phyloP scores from a whole-genome alignment of 2,797 vertebrate species.

The Hyperoplus lanceolatus region DNA sequence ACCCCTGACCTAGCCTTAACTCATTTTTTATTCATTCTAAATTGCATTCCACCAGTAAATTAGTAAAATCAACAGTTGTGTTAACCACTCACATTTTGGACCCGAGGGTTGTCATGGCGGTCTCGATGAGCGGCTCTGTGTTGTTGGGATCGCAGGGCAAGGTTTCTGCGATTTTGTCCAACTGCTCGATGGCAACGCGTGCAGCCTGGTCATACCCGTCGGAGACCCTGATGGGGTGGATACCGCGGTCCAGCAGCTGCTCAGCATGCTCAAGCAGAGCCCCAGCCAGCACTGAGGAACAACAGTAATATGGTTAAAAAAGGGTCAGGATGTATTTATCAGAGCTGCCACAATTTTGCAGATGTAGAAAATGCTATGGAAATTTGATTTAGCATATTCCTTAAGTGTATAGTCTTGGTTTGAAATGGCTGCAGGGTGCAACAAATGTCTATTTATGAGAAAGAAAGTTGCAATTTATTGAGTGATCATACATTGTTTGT shows the following conservation, averaged over 20 bases:
- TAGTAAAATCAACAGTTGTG: background rate
- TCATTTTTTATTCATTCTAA: too few species aligned
- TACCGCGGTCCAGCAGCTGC: constrained; percentile 94
- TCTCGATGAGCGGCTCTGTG: constrained; percentile 94
- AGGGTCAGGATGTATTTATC: background rate
- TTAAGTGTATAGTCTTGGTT: background rate
- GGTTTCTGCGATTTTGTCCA: constrained; percentile 94
- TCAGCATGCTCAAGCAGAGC: constrained; percentile 96
- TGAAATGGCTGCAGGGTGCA: background rate
- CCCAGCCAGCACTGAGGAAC: constrained; percentile 91
- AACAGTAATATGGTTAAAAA: background rate
- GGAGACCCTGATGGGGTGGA: constrained; percentile 96
- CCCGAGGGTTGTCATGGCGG: constrained; percentile 96
- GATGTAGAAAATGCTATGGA: background rate
- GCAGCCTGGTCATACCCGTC: constrained; percentile 98
- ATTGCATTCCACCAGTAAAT: background rate
- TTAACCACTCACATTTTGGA: constrained; percentile 94
- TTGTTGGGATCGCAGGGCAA: constrained; percentile 91
- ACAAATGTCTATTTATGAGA: background rate
- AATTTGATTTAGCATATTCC: background rate
- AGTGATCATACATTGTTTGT: background rate
- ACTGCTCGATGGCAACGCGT: constrained; percentile 89
- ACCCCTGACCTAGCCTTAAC: too few species aligned
- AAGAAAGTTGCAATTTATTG: too few species aligned
- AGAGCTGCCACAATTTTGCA: background rate